Conservation (phyloP, 2,888 invertebrate genomes). For the Caenorhabditis imperialis region DNA sequence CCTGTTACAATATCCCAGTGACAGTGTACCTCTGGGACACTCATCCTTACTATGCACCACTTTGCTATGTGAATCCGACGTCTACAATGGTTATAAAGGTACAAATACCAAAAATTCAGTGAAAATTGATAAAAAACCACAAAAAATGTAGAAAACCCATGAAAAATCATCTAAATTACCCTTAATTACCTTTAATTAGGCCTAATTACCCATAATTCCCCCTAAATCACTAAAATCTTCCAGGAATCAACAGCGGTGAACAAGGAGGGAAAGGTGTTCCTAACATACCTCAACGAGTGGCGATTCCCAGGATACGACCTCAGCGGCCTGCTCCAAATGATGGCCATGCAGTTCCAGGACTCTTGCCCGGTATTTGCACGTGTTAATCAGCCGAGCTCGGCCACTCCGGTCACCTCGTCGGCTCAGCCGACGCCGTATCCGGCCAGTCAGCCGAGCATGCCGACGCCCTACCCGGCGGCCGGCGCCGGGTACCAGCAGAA, state of each 20-base stretch:
- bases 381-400: conserved; percentile 37
- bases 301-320: conserved; percentile 86
- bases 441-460: conserved; percentile 49
- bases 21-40: conserved; percentile 96
- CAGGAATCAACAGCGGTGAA: conserved; percentile 63
- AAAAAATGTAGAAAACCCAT: too few species aligned
- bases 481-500: conserved; percentile 43
- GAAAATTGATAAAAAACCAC: too few species aligned
- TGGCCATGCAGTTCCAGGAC: conserved; percentile 93
- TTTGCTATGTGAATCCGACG: conserved; percentile 91
- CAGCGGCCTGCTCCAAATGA: conserved; percentile 89
- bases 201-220: too few species aligned
- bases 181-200: too few species aligned
- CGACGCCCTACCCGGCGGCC: conserved; percentile 54
- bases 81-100: conserved; percentile 91
- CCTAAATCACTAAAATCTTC: too few species aligned
- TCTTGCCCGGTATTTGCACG: conserved; percentile 87
- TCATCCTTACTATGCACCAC: conserved; percentile 95
- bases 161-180: too few species aligned
- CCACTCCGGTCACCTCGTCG: conserved; percentile 80
- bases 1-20: conserved; percentile 94
- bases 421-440: conserved; percentile 79
- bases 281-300: conserved; percentile 98
- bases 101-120: too few species aligned
- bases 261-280: conserved; percentile 89